Evolutionary conservation across 1,140 invertebrate genomes (phyloP).

Genomic region (Euwallacea similis): DNA sequence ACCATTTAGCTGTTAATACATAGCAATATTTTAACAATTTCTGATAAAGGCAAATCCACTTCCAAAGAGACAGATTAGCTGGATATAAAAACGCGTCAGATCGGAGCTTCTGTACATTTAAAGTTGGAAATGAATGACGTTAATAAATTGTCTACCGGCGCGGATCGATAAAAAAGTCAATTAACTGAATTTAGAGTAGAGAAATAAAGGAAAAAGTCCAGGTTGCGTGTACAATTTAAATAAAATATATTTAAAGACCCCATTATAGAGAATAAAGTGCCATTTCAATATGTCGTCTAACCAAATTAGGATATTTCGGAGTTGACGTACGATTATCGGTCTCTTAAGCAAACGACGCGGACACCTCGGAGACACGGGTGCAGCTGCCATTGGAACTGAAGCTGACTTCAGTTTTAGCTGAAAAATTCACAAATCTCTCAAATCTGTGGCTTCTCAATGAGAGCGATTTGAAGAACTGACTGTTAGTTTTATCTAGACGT

Average conservation of each 20-base stretch:
- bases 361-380: not conserved
- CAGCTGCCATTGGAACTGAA: too few relatives aligned
- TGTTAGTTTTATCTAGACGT: too few relatives aligned
- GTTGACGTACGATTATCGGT: slow-evolving; percentile 39
- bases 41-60: too few relatives aligned
- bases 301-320: slow-evolving; percentile 49
- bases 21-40: too few relatives aligned
- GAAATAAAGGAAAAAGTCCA: slow-evolving; percentile 26
- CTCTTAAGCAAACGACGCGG: slow-evolving; percentile 8
- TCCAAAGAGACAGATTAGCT: too few relatives aligned
- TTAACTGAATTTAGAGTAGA: slow-evolving; percentile 38
- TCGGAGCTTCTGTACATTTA: slow-evolving; percentile 7
- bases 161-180: slow-evolving; percentile 32
- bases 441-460: too few relatives aligned
- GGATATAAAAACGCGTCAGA: too few relatives aligned
- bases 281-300: slow-evolving; percentile 47
- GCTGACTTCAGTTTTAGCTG: too few relatives aligned
- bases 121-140: slow-evolving; percentile 21
- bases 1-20: too few relatives aligned
- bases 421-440: too few relatives aligned
- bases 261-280: slow-evolving; percentile 42
- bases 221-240: slow-evolving; percentile 38
- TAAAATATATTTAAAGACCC: slow-evolving; percentile 41
- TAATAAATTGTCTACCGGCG: slow-evolving; percentile 29
- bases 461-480: too few relatives aligned